Evolutionary conservation across 2,797 vertebrate species (phyloP).

Genomic region (Falco naumanni): DNA sequence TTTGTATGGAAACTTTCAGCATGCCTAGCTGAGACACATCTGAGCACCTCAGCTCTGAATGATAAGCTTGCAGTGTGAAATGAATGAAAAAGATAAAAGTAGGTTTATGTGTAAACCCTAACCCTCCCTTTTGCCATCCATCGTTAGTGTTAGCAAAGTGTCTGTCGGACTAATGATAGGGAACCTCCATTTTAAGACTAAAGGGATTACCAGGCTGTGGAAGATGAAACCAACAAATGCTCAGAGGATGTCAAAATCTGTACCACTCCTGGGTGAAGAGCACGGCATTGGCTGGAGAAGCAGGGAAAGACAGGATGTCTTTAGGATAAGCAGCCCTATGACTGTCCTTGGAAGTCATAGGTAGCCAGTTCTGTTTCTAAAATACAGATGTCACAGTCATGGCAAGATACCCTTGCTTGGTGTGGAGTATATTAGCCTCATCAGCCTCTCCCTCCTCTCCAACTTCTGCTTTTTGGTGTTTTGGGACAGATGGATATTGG

Average conservation of each 20-base stretch:
- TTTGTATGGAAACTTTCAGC: neutral
- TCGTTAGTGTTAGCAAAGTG: neutral
- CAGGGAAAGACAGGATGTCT: neutral
- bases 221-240: neutral
- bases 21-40: neutral
- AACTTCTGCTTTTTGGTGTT: neutral
- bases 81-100: neutral
- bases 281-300: neutral
- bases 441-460: neutral
- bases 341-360: neutral
- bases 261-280: neutral
- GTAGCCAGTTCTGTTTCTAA: neutral
- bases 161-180: neutral
- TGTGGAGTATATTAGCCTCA: neutral
- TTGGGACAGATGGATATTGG: neutral
- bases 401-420: neutral
- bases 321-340: neutral
- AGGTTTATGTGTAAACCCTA: neutral
- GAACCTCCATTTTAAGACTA: neutral
- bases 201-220: neutral
- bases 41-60: neutral
- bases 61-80: neutral
- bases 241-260: neutral
- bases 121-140: neutral
- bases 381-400: neutral